These are phyloP conservation scores for Pelecanoides urinatrix DNA, from an alignment of 2,113 vertebrate species.

Conservation along the genomic window DNA sequence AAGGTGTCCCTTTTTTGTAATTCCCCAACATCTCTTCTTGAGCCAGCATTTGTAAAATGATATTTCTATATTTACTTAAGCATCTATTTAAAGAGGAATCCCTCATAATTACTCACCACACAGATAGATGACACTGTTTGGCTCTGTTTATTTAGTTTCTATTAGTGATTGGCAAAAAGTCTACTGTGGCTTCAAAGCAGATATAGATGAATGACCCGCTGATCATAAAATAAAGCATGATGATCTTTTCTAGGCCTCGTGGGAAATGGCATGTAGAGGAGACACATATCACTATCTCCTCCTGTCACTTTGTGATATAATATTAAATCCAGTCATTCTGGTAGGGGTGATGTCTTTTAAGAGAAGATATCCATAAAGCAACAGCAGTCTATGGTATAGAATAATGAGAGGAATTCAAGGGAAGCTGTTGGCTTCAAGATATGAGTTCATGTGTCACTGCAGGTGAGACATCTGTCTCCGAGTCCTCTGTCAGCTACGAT, in stretches of 20 bases:
- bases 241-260: constrained; percentile 40
- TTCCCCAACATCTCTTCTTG: background rate
- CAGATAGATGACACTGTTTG: constrained; percentile 79
- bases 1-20: constrained; percentile 4
- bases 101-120: constrained; percentile 78
- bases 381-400: background rate
- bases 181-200: constrained; percentile 72
- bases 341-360: background rate
- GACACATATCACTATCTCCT: background rate
- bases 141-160: constrained; percentile 83
- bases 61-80: constrained; percentile 82
- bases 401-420: background rate
- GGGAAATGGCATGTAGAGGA: constrained; percentile 51
- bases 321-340: background rate
- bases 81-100: constrained; percentile 84
- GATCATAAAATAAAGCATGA: constrained; percentile 76
- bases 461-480: background rate
- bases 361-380: background rate
- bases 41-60: constrained; percentile 74
- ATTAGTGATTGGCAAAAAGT: constrained; percentile 80
- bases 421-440: background rate
- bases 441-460: background rate
- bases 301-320: background rate
- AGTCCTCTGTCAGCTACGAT: background rate
- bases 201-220: constrained; percentile 72